phyloP scores from a whole-genome alignment of 2,888 invertebrate genomes.

The Silvanus unidentatus region DNA sequence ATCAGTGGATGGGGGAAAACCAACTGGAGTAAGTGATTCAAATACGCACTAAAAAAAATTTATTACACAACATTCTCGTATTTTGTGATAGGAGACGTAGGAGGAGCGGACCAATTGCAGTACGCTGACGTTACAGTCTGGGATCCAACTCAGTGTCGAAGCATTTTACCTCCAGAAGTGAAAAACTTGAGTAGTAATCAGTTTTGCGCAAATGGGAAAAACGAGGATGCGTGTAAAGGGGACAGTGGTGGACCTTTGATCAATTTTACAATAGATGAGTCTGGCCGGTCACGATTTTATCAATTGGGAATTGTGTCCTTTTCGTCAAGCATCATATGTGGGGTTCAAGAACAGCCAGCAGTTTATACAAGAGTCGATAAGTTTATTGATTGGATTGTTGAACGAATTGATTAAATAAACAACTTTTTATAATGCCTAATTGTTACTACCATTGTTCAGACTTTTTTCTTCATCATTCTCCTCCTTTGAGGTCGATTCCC shows the following conservation, averaged over 20 bases:
- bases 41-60: not conserved
- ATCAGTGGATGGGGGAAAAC: constrained; percentile 73
- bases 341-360: constrained; percentile 56
- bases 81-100: constrained; percentile 19
- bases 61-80: not conserved
- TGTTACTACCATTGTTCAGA: not conserved
- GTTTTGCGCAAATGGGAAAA: constrained; percentile 56
- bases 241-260: constrained; percentile 61
- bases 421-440: not conserved
- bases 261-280: too few species aligned
- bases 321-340: constrained; percentile 47
- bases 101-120: constrained; percentile 31
- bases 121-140: constrained; percentile 31
- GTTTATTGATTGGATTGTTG: constrained; percentile 61
- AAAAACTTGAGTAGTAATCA: constrained; percentile 10
- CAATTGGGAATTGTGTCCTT: constrained; percentile 54
- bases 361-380: constrained; percentile 61
- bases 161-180: constrained; percentile 31
- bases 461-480: not conserved
- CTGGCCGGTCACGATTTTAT: too few species aligned
- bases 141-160: constrained; percentile 29
- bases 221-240: constrained; percentile 57
- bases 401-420: constrained; percentile 39
- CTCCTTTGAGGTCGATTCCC: not conserved
- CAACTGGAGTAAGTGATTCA: constrained; percentile 49